Evolutionary conservation across 2,797 vertebrate genomes (phyloP), one percentile per base, ranked within the genome.

Genomic region (Taenioides sp.): DNA sequence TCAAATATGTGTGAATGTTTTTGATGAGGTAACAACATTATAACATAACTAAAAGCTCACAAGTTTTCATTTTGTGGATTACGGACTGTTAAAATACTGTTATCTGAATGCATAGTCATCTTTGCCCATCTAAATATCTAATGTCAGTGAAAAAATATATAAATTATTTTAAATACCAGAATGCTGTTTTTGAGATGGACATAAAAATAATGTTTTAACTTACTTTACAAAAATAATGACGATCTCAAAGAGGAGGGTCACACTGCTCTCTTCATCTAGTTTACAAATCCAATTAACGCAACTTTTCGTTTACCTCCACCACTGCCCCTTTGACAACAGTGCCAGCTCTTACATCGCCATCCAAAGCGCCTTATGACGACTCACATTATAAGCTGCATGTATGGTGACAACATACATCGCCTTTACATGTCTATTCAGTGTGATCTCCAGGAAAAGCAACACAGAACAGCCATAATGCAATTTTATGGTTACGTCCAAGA

Each of bases 331-430:
- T 85, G 82, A 85, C 69, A 62, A 73, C 69, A 70, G 20, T 65
- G 74, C 81, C 82, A 87, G 43, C 61, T 28, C 66, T 80, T 70
- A 73, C 60, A 72, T 81, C 76, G 20, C 65, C 54, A 79, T 70
- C 75, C 65, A 89, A 90, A 88, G 82, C 84, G 57, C 84, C 80
- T 89, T 82, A 81, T 78, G 55, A 66, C 55, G 4, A 65, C 79
- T 79, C 79, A 67, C 81, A 70, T 77, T 47, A 81, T 74, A 55
- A 74, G 75, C 67, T 63, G 7, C 9, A 1, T 73, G 72, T 59
- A 59, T 28, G 57, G 5, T 7, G 61, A 57, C 68, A 81, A 72
- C 77, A 86, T 67, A 63, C 77, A 4, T 16, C 14, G 87, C 43
- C 69, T 65, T 71, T 66, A 63, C 85, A 75, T 68, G 72, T 81